phyloP scores from a whole-genome alignment of 2,113 vertebrate genomes.

The Symphodus melops region DNA sequence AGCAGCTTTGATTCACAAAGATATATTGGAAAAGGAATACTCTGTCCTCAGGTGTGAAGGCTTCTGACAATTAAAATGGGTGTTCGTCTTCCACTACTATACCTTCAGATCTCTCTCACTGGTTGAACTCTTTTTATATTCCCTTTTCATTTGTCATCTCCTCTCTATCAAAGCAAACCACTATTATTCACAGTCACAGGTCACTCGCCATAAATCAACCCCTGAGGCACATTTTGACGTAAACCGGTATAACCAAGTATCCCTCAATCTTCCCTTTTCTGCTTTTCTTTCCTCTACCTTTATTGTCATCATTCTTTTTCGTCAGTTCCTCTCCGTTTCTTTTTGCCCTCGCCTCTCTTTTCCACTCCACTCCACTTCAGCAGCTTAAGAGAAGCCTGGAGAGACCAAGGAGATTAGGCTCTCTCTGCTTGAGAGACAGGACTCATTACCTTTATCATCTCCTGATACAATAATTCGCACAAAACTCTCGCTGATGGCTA shows the following conservation, averaged over 20 bases:
- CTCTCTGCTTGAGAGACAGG: conserved; percentile 62
- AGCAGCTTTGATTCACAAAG: conserved; percentile 24
- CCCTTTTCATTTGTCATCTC: conserved; percentile 24
- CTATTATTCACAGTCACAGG: conserved; percentile 38
- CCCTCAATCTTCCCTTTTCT: background rate
- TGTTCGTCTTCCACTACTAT: background rate
- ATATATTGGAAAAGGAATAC: background rate
- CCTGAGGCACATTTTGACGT: conserved; percentile 27
- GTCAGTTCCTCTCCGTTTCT: conserved; percentile 8
- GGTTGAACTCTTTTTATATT: conserved; percentile 24
- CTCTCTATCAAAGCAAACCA: conserved; percentile 32
- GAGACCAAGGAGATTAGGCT: conserved; percentile 65
- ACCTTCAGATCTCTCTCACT: background rate
- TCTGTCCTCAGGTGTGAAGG: background rate
- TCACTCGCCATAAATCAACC: conserved; percentile 52
- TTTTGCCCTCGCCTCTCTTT: conserved; percentile 21
- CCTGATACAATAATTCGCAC: conserved; percentile 63
- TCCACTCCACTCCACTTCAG: conserved; percentile 40
- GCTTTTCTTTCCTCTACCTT: background rate
- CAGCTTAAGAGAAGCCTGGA: conserved; percentile 54
- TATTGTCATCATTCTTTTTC: conserved; percentile 7
- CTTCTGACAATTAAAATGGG: conserved; percentile 18
- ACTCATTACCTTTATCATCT: conserved; percentile 73
- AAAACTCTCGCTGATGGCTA: conserved; percentile 43
- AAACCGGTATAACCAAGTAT: background rate